Percentiles rank a stretch among this genome's conserved stretches.
These are phyloP conservation scores for Lasioglossum villosulum DNA, from an alignment of 2,888 invertebrate species.

Conservation along the genomic window DNA sequence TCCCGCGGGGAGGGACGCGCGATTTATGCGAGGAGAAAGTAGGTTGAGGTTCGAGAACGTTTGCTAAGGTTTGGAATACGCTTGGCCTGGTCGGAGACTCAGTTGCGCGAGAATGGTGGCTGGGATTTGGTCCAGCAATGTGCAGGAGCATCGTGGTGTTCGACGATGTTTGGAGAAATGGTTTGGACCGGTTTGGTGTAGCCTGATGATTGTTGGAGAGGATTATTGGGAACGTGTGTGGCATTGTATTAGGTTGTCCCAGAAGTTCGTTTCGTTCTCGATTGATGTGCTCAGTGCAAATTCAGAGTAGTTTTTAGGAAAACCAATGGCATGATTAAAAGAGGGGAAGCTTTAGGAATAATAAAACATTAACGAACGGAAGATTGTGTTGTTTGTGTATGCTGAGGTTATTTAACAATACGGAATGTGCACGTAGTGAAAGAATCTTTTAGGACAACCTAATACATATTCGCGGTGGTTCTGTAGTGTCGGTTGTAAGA, in stretches of 20 bases:
- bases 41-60: not conserved
- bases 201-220: not conserved
- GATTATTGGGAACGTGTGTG: not conserved
- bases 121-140: not conserved
- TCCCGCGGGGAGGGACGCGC: not conserved
- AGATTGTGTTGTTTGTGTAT: no score
- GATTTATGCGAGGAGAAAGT: slow-evolving; percentile 9
- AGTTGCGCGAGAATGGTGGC: not conserved
- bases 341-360: no score
- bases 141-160: not conserved
- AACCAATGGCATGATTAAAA: no score
- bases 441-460: no score
- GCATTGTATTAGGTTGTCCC: not conserved
- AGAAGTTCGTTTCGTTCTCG: no score
- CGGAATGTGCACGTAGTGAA: no score
- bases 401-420: no score
- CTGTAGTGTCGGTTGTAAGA: not conserved
- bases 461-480: not conserved
- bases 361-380: no score
- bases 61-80: not conserved
- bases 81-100: not conserved
- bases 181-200: not conserved
- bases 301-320: no score
- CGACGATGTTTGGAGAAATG: not conserved
- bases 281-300: no score